Base-by-base conservation (phyloP, 2,113 vertebrate species). In the Gymnorhina tibicen region DNA sequence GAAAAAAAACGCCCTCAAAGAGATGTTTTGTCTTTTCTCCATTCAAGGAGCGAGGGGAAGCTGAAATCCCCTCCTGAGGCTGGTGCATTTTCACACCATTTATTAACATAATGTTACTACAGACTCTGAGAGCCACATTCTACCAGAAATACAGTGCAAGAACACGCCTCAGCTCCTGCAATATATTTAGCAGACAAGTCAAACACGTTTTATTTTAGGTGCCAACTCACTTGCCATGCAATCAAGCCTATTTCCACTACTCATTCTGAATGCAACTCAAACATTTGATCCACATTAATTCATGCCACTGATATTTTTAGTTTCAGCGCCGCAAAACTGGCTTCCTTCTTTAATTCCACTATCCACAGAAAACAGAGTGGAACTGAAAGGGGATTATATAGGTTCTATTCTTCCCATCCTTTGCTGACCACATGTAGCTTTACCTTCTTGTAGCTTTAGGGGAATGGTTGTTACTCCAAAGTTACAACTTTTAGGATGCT, bases 121-220 rank as follows among this genome's bases (percentile, higher is more conserved):
- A 70, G 56, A 23, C 56, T 63, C 64, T 6, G 17, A 67, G 83
- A 86, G 86, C 28, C 42, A 33, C 44, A 78, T 69, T 92, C 92
- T 5, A 83, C 58, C 80, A 93, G 80, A 23, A 84, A 91, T 53
- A 7, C 0, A 72, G 55, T 30, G 70, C 28, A 85, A 87, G 59
- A 89, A 70, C 72, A 79, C 56, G 58, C 82, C 75, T 21, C 79
- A 91, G 52, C 13, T 53, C 74, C 62, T 60, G 74, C 46, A 52
- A 23, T 95, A 93, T 93, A 94, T 95, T 96, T 95, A 96, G 92
- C 90, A 91, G 79, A 49, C 68, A 94, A 85, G 85, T 95, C 70
- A 59, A 93, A 91, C 75, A 32, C 39, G 69, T 73, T 94, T 92
- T 90, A 91, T 94, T 95, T 94, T 80, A 83, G 83, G 89, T 83